Conservation (phyloP, 2,113 vertebrate species). For the Polyodon spathula region DNA sequence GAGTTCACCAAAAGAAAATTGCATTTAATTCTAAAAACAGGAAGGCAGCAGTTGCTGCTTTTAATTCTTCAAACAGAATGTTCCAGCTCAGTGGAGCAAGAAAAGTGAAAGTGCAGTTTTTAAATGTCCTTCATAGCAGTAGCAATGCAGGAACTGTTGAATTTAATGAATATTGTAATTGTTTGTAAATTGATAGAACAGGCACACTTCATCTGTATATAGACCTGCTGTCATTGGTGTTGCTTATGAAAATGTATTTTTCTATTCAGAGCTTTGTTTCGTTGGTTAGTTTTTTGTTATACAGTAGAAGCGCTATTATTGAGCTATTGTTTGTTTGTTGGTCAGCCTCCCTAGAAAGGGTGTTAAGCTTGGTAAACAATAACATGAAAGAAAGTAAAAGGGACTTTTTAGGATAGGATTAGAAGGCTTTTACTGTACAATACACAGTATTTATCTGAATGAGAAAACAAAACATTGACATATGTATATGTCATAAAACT, state of each 20-base stretch:
- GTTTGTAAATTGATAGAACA: neutral
- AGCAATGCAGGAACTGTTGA: neutral
- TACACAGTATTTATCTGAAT: too few species aligned
- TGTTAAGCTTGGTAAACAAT: too few species aligned
- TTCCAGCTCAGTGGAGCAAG: neutral
- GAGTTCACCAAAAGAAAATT: neutral
- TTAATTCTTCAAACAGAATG: neutral
- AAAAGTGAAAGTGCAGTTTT: neutral
- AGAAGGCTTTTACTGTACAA: too few species aligned
- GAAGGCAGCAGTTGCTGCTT: neutral
- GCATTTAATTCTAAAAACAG: neutral
- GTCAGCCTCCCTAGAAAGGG: too few species aligned
- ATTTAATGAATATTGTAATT: conserved; percentile 6
- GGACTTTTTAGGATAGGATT: too few species aligned
- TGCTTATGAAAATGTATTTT: neutral
- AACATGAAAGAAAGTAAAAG: too few species aligned
- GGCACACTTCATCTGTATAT: neutral
- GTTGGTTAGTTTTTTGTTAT: too few species aligned
- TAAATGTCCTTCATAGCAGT: neutral
- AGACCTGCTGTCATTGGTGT: neutral
- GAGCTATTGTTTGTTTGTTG: too few species aligned
- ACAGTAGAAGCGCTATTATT: too few species aligned
- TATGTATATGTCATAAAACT: too few species aligned
- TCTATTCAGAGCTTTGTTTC: neutral
- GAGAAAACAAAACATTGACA: too few species aligned